Evolutionary conservation across 2,797 vertebrate species (phyloP).

Genomic region (Podarcis lilfordi): DNA sequence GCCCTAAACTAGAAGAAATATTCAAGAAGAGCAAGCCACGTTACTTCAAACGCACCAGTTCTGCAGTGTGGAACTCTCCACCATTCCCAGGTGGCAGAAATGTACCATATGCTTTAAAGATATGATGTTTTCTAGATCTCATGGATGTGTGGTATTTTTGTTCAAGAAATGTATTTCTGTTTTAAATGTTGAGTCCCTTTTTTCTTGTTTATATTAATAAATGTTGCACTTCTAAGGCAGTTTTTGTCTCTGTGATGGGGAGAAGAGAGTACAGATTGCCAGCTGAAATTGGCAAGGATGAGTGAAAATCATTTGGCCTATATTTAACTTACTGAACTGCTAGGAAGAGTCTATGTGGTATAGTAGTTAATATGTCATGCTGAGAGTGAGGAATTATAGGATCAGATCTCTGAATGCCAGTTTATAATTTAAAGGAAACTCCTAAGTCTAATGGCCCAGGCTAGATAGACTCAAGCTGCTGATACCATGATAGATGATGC

Average conservation of each 20-base stretch:
- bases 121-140: conserved; percentile 28
- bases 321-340: neutral
- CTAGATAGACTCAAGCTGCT: neutral
- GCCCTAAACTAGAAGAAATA: conserved; percentile 84
- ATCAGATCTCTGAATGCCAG: neutral
- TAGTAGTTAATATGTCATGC: neutral
- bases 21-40: conserved; percentile 90
- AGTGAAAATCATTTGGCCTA: neutral
- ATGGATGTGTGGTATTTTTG: neutral
- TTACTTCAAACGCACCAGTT: conserved; percentile 91
- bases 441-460: neutral
- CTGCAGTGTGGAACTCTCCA: conserved; percentile 89
- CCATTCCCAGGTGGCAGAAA: conserved; percentile 68
- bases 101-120: conserved; percentile 61
- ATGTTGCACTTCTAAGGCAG: neutral
- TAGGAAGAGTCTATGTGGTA: neutral
- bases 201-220: conserved; percentile 12
- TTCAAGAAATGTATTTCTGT: neutral
- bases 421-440: neutral
- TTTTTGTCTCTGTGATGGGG: neutral
- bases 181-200: neutral
- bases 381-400: neutral
- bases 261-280: no score
- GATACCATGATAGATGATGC: neutral
- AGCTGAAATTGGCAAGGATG: neutral